phyloP scores from a whole-genome alignment of 2,888 invertebrate species.

The Argyresthia albistria region DNA sequence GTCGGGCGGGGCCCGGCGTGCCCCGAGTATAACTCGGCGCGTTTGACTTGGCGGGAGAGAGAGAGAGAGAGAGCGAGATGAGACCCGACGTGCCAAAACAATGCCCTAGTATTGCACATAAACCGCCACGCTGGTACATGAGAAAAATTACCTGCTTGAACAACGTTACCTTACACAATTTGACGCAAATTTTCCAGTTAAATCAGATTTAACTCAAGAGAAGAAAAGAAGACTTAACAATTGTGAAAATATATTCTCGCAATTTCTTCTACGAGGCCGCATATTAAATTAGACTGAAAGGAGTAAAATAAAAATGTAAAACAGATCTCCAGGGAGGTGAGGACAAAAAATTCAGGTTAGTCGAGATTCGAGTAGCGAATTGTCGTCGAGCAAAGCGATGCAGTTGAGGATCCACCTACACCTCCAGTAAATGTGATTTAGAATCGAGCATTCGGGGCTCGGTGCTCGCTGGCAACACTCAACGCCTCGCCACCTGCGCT shows the following conservation, averaged over 20 bases:
- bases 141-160: background rate
- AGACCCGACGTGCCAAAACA: no score
- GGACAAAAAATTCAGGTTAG: slow-evolving; percentile 30
- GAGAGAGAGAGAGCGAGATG: no score
- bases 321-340: slow-evolving; percentile 38
- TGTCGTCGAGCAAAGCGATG: slow-evolving; percentile 25
- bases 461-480: background rate
- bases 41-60: no score
- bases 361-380: slow-evolving; percentile 18
- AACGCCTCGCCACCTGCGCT: background rate
- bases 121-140: background rate
- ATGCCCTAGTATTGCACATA: no score
- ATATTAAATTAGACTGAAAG: slow-evolving; percentile 61
- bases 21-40: no score
- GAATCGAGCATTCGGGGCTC: slow-evolving; percentile 18
- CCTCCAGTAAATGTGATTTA: slow-evolving; percentile 41
- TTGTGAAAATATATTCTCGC: slow-evolving; percentile 49
- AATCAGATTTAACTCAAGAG: slow-evolving; percentile 38
- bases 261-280: slow-evolving; percentile 49
- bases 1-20: no score
- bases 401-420: slow-evolving; percentile 29
- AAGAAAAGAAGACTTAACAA: slow-evolving; percentile 45
- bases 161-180: slow-evolving; percentile 20
- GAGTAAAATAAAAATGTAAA: slow-evolving; percentile 58
- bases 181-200: slow-evolving; percentile 27